Conservation (phyloP, 2,888 invertebrate species). For the Crematogaster levior region DNA sequence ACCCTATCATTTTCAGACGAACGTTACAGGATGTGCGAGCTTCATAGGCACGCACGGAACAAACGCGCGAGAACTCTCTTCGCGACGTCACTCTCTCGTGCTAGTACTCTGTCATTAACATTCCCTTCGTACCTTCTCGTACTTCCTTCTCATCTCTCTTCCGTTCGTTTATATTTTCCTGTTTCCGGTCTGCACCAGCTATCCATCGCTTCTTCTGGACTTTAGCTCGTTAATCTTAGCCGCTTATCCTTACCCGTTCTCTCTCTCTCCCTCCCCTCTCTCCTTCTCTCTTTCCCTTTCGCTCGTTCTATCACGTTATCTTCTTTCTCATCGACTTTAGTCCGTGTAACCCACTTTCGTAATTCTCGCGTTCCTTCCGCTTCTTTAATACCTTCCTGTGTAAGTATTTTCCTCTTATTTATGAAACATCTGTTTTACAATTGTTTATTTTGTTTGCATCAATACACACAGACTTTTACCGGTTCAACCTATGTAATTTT, state of each 20-base stretch:
- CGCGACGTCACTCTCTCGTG: conserved; percentile 36
- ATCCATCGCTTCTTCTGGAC: conserved; percentile 51
- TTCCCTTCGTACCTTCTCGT: conserved; percentile 48
- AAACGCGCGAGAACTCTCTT: conserved; percentile 27
- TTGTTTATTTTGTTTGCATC: background rate
- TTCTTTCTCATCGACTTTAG: conserved; percentile 36
- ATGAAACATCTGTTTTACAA: conserved; percentile 23
- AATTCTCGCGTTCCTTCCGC: conserved; percentile 36
- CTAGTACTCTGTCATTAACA: conserved; percentile 55
- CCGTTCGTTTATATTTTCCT: conserved; percentile 51
- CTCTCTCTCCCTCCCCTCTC: background rate
- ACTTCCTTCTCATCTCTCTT: conserved; percentile 26
- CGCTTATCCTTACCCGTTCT: conserved; percentile 36
- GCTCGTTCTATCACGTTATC: conserved; percentile 33
- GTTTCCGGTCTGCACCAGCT: conserved; percentile 53
- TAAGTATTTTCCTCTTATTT: conserved; percentile 29
- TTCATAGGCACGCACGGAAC: conserved; percentile 51
- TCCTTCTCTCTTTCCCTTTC: background rate
- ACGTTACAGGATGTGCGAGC: conserved; percentile 53
- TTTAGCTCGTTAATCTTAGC: conserved; percentile 54
- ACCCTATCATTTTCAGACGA: conserved; percentile 72
- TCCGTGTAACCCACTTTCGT: conserved; percentile 43
- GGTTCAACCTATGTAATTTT: background rate
- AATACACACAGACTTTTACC: conserved; percentile 2
- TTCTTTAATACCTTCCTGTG: conserved; percentile 29